phyloP scores from a whole-genome alignment of 2,797 vertebrate genomes.

The Clarias platycephalus region DNA sequence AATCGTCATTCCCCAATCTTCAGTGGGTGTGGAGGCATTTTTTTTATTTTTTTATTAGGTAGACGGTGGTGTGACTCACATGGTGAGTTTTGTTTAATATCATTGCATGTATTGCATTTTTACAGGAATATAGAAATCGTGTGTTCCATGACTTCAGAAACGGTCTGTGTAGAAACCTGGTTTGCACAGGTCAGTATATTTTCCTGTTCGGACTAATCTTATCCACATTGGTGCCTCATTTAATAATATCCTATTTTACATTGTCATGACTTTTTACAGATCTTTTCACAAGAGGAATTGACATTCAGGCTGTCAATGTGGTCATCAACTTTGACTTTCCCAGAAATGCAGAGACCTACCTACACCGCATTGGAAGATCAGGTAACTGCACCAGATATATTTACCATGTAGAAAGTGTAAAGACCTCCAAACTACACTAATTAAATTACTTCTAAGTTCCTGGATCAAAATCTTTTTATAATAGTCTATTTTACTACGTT shows the following conservation, averaged over 20 bases:
- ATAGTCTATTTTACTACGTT: not conserved
- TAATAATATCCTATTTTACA: not conserved
- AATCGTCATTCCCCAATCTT: not conserved
- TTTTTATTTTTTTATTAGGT: not conserved
- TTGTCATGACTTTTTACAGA: conserved; percentile 60
- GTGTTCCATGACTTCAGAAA: conserved; percentile 84
- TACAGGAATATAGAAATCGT: conserved; percentile 80
- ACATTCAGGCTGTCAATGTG: conserved; percentile 83
- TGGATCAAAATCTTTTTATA: not conserved
- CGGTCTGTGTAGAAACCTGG: conserved; percentile 80
- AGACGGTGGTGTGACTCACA: too few relatives aligned
- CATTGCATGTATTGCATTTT: conserved; percentile 9
- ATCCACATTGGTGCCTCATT: not conserved
- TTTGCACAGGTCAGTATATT: conserved; percentile 75
- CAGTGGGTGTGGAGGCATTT: too few relatives aligned
- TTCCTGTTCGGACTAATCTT: not conserved
- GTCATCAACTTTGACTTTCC: conserved; percentile 86
- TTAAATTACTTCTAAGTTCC: not conserved
- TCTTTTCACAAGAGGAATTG: conserved; percentile 83
- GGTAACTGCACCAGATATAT: conserved; percentile 59
- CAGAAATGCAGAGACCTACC: conserved; percentile 81
- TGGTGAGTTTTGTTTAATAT: not conserved
- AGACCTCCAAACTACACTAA: not conserved
- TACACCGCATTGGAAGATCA: conserved; percentile 83
- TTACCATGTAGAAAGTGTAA: not conserved